phyloP scores from a whole-genome alignment of 2,797 vertebrate species.

The Gadopsis marmoratus region DNA sequence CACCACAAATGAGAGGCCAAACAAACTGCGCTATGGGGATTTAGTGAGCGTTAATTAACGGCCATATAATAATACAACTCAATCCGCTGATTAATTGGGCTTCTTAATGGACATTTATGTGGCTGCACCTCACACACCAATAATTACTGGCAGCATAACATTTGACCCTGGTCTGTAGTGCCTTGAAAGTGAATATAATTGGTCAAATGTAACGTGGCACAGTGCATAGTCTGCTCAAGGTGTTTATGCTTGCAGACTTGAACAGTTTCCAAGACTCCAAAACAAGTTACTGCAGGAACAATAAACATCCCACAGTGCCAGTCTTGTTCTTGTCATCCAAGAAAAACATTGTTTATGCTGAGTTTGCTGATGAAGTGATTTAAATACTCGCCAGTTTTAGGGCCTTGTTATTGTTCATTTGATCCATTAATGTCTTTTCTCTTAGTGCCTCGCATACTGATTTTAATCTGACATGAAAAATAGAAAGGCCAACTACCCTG shows the following conservation, averaged over 20 bases:
- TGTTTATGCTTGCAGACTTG: constrained; percentile 49
- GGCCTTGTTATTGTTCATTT: constrained; percentile 16
- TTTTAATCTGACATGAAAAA: constrained; percentile 38
- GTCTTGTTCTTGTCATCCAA: constrained; percentile 43
- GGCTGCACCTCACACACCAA: background rate
- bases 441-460: background rate
- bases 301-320: constrained; percentile 54
- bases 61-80: background rate
- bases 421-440: constrained; percentile 23
- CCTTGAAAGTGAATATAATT: constrained; percentile 9
- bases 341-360: constrained; percentile 47
- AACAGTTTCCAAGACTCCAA: too few relatives aligned
- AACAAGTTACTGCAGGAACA: constrained; percentile 53
- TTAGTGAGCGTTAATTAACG: constrained; percentile 2
- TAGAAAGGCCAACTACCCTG: constrained; percentile 11
- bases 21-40: background rate
- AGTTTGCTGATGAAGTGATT: constrained; percentile 39
- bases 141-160: background rate
- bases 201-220: constrained; percentile 18
- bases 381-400: constrained; percentile 28
- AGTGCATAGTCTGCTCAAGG: background rate
- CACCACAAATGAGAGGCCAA: background rate
- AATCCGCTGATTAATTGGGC: background rate
- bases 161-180: background rate
- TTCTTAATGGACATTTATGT: background rate